Evolutionary conservation across 1,140 invertebrate species (phyloP).

Genomic region (Musca vetustissima): DNA sequence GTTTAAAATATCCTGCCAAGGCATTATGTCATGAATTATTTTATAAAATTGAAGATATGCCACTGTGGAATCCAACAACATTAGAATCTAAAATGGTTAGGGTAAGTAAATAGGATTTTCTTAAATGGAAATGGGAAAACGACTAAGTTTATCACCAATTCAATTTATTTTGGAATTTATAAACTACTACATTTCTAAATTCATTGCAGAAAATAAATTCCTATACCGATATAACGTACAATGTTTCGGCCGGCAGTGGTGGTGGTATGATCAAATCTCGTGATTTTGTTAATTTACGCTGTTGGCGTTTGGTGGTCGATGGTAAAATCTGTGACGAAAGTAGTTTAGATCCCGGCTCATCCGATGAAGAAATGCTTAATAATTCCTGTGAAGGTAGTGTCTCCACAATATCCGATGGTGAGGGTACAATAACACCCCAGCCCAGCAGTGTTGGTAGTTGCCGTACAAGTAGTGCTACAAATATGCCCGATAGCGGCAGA

Average conservation of each 20-base stretch:
- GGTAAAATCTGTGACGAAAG: constrained; percentile 56
- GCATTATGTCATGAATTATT: constrained; percentile 71
- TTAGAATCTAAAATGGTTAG: constrained; percentile 69
- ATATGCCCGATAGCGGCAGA: not conserved
- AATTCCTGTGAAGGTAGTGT: constrained; percentile 45
- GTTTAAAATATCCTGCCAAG: constrained; percentile 68
- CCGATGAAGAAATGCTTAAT: constrained; percentile 43
- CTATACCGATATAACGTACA: constrained; percentile 62
- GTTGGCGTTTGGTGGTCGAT: constrained; percentile 61
- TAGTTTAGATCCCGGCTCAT: constrained; percentile 65
- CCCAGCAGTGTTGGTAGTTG: constrained; percentile 42
- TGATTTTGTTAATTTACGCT: constrained; percentile 82
- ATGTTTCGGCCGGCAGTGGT: constrained; percentile 72
- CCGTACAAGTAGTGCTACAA: constrained; percentile 22
- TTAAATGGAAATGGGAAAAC: too few species aligned
- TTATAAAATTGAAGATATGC: constrained; percentile 67
- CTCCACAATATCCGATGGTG: too few species aligned
- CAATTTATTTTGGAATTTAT: too few species aligned
- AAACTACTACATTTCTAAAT: not conserved
- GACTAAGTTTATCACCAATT: too few species aligned
- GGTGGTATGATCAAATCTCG: constrained; percentile 75
- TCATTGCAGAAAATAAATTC: constrained; percentile 64
- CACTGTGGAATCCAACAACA: constrained; percentile 80
- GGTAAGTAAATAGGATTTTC: constrained; percentile 61
- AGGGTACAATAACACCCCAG: constrained; percentile 26